Base-by-base conservation (phyloP, 2,797 vertebrate species). In the Allobates femoralis region DNA sequence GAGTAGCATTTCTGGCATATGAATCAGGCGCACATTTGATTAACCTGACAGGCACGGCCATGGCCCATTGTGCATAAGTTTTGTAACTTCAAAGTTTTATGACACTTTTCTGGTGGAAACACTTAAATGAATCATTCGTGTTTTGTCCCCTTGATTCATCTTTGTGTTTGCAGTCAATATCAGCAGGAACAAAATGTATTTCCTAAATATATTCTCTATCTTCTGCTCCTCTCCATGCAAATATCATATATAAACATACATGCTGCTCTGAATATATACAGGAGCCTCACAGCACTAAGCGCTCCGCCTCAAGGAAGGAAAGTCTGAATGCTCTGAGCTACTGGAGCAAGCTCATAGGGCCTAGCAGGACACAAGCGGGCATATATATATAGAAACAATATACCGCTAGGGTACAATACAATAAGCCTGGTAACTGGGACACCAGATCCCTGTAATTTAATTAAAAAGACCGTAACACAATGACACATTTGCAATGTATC, bases 401-500 rank as follows among this genome's bases (percentile, higher is more conserved):
- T 32, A 71, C 23, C 30, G 28, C 34, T 18, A 60, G 7, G 19
- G 58, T 56, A 78, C 66, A 46, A 56, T 23, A 46, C 7, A 46
- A 46, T 46, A 46, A 51, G 37, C 58, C 53, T 34, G n/a, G 53
- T 50, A 30, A 37, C n/a, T 26, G 76, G 28, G 50, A 77, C 58
- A 66, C 28, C 60, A 67, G 2, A 62, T 15, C 28, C 14, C 12
- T 60, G 23, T n/a, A 5, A 60, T 32, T 84, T 53, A 6, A 46
- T 41, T 23, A 21, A 21, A 69, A 69, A n/a, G 41, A 14, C 73
- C 88, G 37, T 87, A 86, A 89, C 87, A 0, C 87, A 91, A 90
- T 92, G 92, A 93, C 93, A 94, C 89, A 26, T 85, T 89, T 50
- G 5, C 62, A 28, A 58, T 41, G 90, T 93, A 90, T 88, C 92